phyloP scores from a whole-genome alignment of 2,797 vertebrate species.

The Lepus oiostolus region DNA sequence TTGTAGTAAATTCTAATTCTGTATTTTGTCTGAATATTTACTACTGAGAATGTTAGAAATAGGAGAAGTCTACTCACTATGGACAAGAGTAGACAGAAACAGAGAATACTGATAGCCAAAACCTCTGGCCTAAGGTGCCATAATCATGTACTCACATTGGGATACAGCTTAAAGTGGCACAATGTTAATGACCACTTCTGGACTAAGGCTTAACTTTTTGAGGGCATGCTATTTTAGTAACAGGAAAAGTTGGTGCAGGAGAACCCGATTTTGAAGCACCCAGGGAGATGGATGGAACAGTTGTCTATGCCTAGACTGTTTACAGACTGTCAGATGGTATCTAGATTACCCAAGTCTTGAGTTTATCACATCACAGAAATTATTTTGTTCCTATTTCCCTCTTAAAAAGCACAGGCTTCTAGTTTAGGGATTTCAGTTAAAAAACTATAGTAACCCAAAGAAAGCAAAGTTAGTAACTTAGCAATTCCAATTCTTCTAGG shows the following conservation, averaged over 20 bases:
- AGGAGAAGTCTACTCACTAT: neutral
- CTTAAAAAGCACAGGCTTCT: neutral
- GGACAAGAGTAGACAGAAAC: neutral
- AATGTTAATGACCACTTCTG: neutral
- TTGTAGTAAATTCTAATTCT: constrained; percentile 29
- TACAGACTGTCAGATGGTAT: neutral
- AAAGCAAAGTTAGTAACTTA: neutral
- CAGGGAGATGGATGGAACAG: neutral
- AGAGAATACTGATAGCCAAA: neutral
- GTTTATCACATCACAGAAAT: neutral
- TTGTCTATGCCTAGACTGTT: neutral
- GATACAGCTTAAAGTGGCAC: neutral
- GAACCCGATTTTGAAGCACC: neutral
- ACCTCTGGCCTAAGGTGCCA: neutral
- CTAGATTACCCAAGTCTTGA: neutral
- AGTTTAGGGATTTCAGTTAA: constrained; percentile 15
- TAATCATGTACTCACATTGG: neutral
- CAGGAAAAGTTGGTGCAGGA: neutral
- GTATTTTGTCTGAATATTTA: constrained; percentile 28
- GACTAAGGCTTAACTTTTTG: neutral
- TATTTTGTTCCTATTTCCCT: neutral
- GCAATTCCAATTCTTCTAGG: neutral
- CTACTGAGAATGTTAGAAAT: constrained; percentile 32
- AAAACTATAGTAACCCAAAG: neutral
- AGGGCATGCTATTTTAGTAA: neutral